Base-by-base conservation (phyloP, 1,140 invertebrate genomes). In the Trichonephila clavata region DNA sequence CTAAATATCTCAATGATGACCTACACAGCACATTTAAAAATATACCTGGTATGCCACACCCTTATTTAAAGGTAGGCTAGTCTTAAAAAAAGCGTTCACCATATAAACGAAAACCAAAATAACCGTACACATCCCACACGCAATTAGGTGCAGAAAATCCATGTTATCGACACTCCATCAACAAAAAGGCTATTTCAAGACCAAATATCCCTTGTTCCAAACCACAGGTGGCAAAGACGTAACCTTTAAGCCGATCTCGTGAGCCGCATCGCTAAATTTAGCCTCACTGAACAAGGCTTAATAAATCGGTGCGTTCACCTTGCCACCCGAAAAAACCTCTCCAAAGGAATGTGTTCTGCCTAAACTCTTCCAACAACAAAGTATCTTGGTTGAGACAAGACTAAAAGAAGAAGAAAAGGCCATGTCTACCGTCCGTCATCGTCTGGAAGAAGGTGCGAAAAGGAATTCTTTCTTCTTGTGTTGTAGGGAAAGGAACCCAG, bases 351-450 rank as follows among this genome's bases (percentile, higher is more conserved):
- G 80, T 50, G 32, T 13, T 21, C 16, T 20, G 21, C 10, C 39
- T 24, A 24, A 68, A 68, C 65, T 68, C 24, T 68, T 68, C 65
- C 24, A 68, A 68, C 24, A 68, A 68, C 65, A 81, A 83, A 83
- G 39, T 57, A 43, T 83, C 80, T 39, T 57, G 18, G 16, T 13
- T 20, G 21, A 39, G 50, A 32, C 32, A 32, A 20, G 18, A 50
- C 50, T 50, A 50, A 50, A 50, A 50, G 50, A 50, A 50, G 50
- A 50, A 50, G 50, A 81, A 8, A 80, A 20, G 60, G 10, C 27
- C 27, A 50, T 91, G 89, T 60, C 24, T 59, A 39, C 39, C 60
- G 59, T 83, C 89, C 43, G 18, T 91, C 89, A 32, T 91, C 89
- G 71, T 14, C 21, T 10, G 4, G 18, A 57, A 24, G 20, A 71